A percentile compares a stretch with the other conserved stretches of the same genome.
Conservation (phyloP, 2,888 invertebrate species). For the Ophion ventricosus region DNA sequence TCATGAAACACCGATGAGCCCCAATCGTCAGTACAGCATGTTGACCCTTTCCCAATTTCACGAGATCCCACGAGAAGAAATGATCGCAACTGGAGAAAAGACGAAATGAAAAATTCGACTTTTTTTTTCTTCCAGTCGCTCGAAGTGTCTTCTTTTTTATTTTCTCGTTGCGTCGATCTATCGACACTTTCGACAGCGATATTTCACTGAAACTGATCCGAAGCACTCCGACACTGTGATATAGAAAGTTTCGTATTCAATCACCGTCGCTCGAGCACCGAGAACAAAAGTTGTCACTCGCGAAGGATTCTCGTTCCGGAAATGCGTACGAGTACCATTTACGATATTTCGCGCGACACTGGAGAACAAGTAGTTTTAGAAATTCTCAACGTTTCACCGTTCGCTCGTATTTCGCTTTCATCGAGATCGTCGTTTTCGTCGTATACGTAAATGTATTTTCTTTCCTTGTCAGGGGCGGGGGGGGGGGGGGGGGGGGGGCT, state of each 20-base stretch:
- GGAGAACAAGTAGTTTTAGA: conserved; percentile 13
- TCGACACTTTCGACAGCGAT: neutral
- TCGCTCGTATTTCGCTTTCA: neutral
- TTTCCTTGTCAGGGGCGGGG: conserved; percentile 1
- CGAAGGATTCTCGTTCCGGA: conserved; percentile 58
- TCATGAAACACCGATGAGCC: conserved; percentile 4
- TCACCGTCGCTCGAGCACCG: conserved; percentile 3
- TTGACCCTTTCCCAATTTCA: conserved; percentile 12
- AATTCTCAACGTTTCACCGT: conserved; percentile 23
- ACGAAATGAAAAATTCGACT: neutral
- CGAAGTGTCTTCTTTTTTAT: neutral
- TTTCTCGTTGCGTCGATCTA: neutral
- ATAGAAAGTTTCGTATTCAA: conserved; percentile 60
- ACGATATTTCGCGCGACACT: neutral
- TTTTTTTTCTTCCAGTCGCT: neutral
- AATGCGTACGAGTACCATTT: conserved; percentile 53
- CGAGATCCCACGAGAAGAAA: neutral
- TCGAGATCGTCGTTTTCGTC: conserved; percentile 1
- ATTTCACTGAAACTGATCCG: conserved; percentile 4
- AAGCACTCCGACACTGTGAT: conserved; percentile 7
- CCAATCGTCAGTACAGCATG: neutral
- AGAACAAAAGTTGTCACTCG: conserved; percentile 48
- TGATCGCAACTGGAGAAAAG: neutral
- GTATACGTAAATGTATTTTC: neutral
- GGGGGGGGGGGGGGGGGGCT: no score